A percentile compares a stretch with the other conserved stretches of the same genome.
phyloP scores from a whole-genome alignment of 2,113 vertebrate species.

The Spea bombifrons region DNA sequence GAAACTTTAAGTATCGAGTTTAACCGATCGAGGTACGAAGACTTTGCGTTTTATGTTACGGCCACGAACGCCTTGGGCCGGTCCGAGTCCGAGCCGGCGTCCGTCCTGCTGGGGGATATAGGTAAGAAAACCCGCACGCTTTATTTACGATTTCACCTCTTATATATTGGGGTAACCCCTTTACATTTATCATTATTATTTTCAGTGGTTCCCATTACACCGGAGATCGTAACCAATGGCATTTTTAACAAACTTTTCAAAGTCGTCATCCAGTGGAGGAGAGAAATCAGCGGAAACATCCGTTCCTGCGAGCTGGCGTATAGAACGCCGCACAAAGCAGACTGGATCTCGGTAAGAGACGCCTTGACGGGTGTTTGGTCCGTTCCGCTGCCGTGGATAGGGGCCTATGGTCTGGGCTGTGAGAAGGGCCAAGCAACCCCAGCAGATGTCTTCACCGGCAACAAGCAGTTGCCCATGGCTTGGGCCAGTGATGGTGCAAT shows the following conservation, averaged over 20 bases:
- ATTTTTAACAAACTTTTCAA: slow-evolving; percentile 41
- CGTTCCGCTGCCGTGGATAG: too few species aligned
- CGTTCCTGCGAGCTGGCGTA: slow-evolving; percentile 62
- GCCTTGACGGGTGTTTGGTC: too few species aligned
- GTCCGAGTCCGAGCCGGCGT: slow-evolving; percentile 41
- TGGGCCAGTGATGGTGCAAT: too few species aligned
- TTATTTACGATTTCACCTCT: not conserved
- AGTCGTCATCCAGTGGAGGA: slow-evolving; percentile 61
- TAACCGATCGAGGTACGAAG: slow-evolving; percentile 27
- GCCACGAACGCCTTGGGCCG: slow-evolving; percentile 59
- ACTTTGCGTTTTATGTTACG: slow-evolving; percentile 52
- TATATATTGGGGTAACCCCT: not conserved
- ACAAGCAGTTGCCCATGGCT: too few species aligned
- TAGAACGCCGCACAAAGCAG: not conserved
- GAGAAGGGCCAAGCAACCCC: too few species aligned
- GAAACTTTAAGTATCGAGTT: slow-evolving; percentile 52
- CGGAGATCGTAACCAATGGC: slow-evolving; percentile 38
- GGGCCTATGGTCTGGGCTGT: too few species aligned
- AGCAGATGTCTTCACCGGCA: too few species aligned
- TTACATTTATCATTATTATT: not conserved
- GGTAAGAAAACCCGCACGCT: slow-evolving; percentile 51
- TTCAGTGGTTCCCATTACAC: slow-evolving; percentile 61
- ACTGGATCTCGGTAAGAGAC: not conserved
- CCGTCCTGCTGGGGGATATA: slow-evolving; percentile 56
- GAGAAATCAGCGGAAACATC: slow-evolving; percentile 28